phyloP scores from a whole-genome alignment of 1,140 invertebrate species.

The Antheraea mylitta region DNA sequence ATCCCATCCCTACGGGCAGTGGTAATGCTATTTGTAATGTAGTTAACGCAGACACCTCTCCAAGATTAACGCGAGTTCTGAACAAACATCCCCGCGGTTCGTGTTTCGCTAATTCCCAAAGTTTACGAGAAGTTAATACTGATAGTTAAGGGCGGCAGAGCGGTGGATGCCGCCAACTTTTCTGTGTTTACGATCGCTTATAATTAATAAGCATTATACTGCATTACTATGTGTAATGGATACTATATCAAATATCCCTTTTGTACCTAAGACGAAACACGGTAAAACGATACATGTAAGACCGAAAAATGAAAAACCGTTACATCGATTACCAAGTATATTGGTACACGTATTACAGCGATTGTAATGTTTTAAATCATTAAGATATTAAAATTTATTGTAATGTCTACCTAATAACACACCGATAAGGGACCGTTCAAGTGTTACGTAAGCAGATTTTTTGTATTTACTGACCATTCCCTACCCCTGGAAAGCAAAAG shows the following conservation, averaged over 20 bases:
- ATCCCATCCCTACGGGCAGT: not conserved
- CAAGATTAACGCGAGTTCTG: slow-evolving; percentile 7
- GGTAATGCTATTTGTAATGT: slow-evolving; percentile 1
- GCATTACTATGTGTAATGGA: not conserved
- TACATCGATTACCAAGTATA: too few relatives aligned
- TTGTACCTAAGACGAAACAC: too few relatives aligned
- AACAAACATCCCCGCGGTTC: slow-evolving; percentile 10
- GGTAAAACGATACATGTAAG: too few relatives aligned
- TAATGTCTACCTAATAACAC: too few relatives aligned
- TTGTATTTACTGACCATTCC: too few relatives aligned
- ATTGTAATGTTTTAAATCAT: too few relatives aligned
- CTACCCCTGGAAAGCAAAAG: too few relatives aligned
- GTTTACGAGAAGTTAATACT: slow-evolving; percentile 6
- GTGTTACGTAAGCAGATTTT: too few relatives aligned
- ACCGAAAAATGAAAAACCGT: too few relatives aligned
- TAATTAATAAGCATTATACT: not conserved
- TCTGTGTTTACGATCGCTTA: not conserved
- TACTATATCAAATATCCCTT: not conserved
- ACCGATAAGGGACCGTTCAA: too few relatives aligned
- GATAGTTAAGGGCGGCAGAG: not conserved
- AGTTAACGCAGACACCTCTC: slow-evolving; percentile 1
- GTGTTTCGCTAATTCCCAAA: slow-evolving; percentile 12
- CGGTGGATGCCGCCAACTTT: slow-evolving; percentile 2
- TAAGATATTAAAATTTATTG: too few relatives aligned
- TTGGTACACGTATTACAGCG: too few relatives aligned